These are phyloP conservation scores for Stenoptilia bipunctidactyla DNA, from an alignment of 2,888 invertebrate species.

Conservation along the genomic window DNA sequence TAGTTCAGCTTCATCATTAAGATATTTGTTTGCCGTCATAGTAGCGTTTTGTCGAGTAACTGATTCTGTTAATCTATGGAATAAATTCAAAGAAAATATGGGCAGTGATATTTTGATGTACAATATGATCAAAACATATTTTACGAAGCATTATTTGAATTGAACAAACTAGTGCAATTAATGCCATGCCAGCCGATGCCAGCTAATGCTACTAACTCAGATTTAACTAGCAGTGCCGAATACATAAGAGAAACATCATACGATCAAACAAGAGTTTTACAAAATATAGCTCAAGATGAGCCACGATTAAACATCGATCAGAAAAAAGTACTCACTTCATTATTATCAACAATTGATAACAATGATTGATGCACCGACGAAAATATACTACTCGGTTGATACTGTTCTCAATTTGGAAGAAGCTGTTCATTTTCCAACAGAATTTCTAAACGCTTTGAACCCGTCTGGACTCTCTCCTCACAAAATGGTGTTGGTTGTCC, in stretches of 20 bases:
- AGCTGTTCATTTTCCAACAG: too few relatives aligned
- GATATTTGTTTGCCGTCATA: constrained; percentile 19
- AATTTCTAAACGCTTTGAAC: too few relatives aligned
- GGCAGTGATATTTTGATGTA: constrained; percentile 18
- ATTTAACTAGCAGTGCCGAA: not conserved
- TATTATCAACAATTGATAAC: too few relatives aligned
- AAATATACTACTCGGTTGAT: too few relatives aligned
- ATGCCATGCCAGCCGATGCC: constrained; percentile 19
- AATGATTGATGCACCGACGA: too few relatives aligned
- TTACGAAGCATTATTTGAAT: constrained; percentile 18
- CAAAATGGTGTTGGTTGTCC: too few relatives aligned
- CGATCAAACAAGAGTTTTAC: not conserved
- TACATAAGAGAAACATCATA: not conserved
- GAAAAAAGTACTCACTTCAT: too few relatives aligned
- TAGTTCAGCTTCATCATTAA: constrained; percentile 17
- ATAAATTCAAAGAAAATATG: constrained; percentile 20
- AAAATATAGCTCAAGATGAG: not conserved
- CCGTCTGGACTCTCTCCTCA: too few relatives aligned
- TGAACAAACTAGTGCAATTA: constrained; percentile 18
- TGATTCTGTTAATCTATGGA: constrained; percentile 17
- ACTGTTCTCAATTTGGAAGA: too few relatives aligned
- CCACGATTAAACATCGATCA: not conserved
- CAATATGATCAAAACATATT: constrained; percentile 20
- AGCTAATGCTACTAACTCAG: constrained; percentile 13
- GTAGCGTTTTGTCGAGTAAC: constrained; percentile 18